A percentile compares a stretch with the other conserved stretches of the same genome.
These are phyloP conservation scores for Temnothorax longispinosus DNA, from an alignment of 1,140 invertebrate species.

Conservation along the genomic window DNA sequence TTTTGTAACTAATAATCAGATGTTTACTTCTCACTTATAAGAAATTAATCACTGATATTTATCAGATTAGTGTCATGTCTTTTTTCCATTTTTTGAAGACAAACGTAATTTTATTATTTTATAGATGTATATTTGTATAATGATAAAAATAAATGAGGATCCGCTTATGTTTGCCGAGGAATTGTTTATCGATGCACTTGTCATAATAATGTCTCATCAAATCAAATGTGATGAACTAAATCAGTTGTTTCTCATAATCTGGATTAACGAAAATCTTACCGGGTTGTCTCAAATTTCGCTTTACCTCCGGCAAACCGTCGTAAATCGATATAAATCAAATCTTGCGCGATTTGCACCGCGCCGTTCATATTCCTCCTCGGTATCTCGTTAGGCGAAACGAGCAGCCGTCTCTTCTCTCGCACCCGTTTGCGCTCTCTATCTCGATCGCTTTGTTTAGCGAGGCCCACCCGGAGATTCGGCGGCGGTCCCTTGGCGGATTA, in stretches of 20 bases:
- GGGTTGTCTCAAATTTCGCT: background rate
- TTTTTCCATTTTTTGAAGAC: background rate
- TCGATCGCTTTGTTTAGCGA: conserved; percentile 35
- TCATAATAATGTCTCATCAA: background rate
- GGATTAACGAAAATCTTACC: background rate
- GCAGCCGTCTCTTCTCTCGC: background rate
- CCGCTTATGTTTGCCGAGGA: too few species aligned
- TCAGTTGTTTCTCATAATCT: conserved; percentile 1
- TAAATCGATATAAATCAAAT: conserved; percentile 45
- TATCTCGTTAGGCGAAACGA: conserved; percentile 36
- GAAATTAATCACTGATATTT: background rate
- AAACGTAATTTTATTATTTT: background rate
- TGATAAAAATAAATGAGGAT: background rate
- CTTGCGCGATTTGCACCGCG: conserved; percentile 25
- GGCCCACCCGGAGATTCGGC: conserved; percentile 22
- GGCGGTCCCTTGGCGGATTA: conserved; percentile 21
- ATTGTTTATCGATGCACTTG: background rate
- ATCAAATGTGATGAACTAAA: background rate
- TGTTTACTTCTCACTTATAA: background rate
- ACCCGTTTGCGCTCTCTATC: conserved; percentile 6
- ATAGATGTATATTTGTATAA: too few species aligned
- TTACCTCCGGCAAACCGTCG: background rate
- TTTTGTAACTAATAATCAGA: background rate
- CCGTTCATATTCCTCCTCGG: conserved; percentile 23
- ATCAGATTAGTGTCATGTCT: background rate